Conservation (phyloP, 2,888 invertebrate genomes). For the Sarcophaga carnaria region DNA sequence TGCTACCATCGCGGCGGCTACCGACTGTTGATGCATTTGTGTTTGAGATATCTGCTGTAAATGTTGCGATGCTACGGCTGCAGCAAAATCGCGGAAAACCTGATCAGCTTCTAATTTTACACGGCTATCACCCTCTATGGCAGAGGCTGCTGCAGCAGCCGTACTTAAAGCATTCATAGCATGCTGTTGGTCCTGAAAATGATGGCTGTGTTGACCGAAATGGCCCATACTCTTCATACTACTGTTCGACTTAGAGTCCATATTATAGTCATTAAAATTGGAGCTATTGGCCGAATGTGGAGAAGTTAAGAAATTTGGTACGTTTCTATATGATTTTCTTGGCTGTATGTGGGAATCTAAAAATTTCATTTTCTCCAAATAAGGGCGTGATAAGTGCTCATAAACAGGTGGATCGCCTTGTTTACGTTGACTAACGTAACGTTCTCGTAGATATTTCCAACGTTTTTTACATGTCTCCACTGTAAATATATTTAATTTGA, state of each 20-base stretch:
- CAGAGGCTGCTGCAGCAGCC: slow-evolving; percentile 73
- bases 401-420: slow-evolving; percentile 81
- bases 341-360: slow-evolving; percentile 81
- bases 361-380: slow-evolving; percentile 82
- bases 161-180: slow-evolving; percentile 76
- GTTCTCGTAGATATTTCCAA: slow-evolving; percentile 81
- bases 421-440: slow-evolving; percentile 81
- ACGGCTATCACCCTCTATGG: slow-evolving; percentile 74
- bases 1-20: slow-evolving; percentile 75
- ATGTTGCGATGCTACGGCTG: slow-evolving; percentile 79
- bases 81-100: slow-evolving; percentile 79
- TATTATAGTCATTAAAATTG: slow-evolving; percentile 79
- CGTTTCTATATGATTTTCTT: slow-evolving; percentile 81
- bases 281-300: slow-evolving; percentile 79
- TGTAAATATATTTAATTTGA: slow-evolving; percentile 56
- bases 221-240: slow-evolving; percentile 78
- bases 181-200: slow-evolving; percentile 74
- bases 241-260: slow-evolving; percentile 81
- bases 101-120: slow-evolving; percentile 80
- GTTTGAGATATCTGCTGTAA: slow-evolving; percentile 78
- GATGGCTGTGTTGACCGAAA: slow-evolving; percentile 75
- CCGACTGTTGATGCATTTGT: slow-evolving; percentile 74
- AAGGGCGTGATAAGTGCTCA: slow-evolving; percentile 81
- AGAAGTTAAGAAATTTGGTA: slow-evolving; percentile 79
- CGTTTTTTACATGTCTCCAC: slow-evolving; percentile 82